Conservation (phyloP, 1,140 invertebrate genomes). For the Drosophila biarmipes region DNA sequence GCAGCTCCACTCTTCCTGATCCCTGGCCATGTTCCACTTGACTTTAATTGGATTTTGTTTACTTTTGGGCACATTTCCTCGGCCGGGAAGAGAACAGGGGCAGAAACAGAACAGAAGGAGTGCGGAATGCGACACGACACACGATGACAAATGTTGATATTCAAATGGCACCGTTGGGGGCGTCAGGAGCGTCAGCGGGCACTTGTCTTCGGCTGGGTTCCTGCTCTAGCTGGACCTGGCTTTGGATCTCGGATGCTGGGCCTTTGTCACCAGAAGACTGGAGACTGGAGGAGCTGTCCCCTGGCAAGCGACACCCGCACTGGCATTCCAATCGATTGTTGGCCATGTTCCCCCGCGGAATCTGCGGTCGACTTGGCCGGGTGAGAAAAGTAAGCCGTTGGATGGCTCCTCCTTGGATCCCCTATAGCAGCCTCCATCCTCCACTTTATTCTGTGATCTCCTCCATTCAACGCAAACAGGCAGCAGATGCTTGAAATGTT, state of each 20-base stretch:
- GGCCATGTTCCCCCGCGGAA: slow-evolving; percentile 56
- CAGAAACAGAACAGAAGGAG: slow-evolving; percentile 18
- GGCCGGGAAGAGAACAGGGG: slow-evolving; percentile 23
- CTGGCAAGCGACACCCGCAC: slow-evolving; percentile 55
- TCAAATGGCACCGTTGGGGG: slow-evolving; percentile 75
- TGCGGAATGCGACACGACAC: slow-evolving; percentile 74
- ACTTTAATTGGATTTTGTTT: slow-evolving; percentile 80
- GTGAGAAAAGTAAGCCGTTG: slow-evolving; percentile 75
- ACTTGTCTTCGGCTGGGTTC: slow-evolving; percentile 18
- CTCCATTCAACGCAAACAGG: slow-evolving; percentile 47
- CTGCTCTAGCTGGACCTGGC: slow-evolving; percentile 15
- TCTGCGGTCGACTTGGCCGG: slow-evolving; percentile 39
- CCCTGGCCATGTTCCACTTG: slow-evolving; percentile 73
- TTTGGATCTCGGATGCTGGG: slow-evolving; percentile 23
- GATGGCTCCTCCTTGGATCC: slow-evolving; percentile 5
- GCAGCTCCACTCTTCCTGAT: slow-evolving; percentile 33
- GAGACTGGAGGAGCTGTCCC: slow-evolving; percentile 10
- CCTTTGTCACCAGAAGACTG: slow-evolving; percentile 46
- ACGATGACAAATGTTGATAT: slow-evolving; percentile 82
- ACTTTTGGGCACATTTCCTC: slow-evolving; percentile 72
- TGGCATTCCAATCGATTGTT: slow-evolving; percentile 76
- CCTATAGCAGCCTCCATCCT: background rate
- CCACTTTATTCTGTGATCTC: slow-evolving; percentile 11
- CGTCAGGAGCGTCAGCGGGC: slow-evolving; percentile 27
- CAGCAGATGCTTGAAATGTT: slow-evolving; percentile 75